Base-by-base conservation (phyloP, 2,888 invertebrate species). In the Periphyllus acericola region DNA sequence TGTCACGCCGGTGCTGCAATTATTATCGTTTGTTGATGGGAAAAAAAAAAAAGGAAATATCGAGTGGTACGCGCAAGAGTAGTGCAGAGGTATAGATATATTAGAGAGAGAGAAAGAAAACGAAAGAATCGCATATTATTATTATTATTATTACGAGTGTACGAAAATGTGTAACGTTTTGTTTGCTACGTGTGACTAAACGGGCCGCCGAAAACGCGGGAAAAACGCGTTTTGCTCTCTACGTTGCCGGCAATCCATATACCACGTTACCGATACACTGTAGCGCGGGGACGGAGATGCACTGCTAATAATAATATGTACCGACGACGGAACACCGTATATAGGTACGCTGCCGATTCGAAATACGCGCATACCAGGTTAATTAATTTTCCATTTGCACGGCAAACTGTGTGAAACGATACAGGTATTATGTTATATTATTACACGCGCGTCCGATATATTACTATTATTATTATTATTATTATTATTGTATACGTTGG, bases 301-400 rank as follows among this genome's bases (percentile, higher is more conserved):
- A 46, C 46, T n/a, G 1, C 34, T 40, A 68, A 19, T 25, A 29
- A n/a, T 6, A 6, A 68, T 25, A 29, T 40, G 36, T 81, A 19
- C 80, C 40, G 40, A 25, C 25, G 74, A 60, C 21, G 25, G 21
- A 1, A 25, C n/a, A n/a, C n/a, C n/a, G n/a, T n/a, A n/a, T n/a
- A n/a, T n/a, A 11, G 46, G 60, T 25, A 75, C 75, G 83, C 75
- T 83, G 75, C 75, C 78, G 84, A 85, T 76, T 68, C 19, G 76
- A 66, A 76, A 76, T 68, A 66, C 83, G 55, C 74, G 36, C 60
- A 36, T 75, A 76, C 76, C 84, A 46, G 68, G 76, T 85, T 78
- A 78, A 85, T 85, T 85, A 68, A 85, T 85, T 85, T 84, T 32
- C 75, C 75, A 32, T 84, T 84, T 76, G 83, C 66, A 66, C 40